Percentiles rank a stretch among this genome's conserved stretches.
These are phyloP conservation scores for Phaonia tiefii DNA, from an alignment of 2,888 invertebrate genomes.

Conservation along the genomic window DNA sequence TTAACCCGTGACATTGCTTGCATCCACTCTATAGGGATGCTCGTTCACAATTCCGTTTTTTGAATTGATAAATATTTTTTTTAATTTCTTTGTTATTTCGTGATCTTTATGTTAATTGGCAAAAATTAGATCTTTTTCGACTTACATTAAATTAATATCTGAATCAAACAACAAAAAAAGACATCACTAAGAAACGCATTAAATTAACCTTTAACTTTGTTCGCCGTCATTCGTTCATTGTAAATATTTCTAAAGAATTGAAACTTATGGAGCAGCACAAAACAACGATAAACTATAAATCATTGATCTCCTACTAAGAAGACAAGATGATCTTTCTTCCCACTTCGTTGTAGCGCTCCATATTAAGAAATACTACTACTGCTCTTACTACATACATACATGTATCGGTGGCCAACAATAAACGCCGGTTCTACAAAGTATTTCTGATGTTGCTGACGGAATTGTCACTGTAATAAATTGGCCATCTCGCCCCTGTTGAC, in stretches of 20 bases:
- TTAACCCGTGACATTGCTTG: too few relatives aligned
- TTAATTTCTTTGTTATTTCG: too few relatives aligned
- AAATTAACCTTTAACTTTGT: conserved; percentile 21
- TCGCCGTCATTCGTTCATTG: background rate
- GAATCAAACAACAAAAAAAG: background rate
- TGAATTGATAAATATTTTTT: too few relatives aligned
- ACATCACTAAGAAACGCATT: background rate
- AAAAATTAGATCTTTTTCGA: conserved; percentile 46
- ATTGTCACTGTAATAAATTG: background rate
- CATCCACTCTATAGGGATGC: too few relatives aligned
- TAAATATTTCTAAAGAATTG: background rate
- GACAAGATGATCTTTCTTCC: background rate
- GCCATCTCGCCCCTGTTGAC: conserved; percentile 20
- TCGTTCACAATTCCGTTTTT: too few relatives aligned
- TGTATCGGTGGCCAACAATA: background rate
- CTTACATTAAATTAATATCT: conserved; percentile 11
- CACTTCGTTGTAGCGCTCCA: too few relatives aligned
- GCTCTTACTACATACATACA: background rate
- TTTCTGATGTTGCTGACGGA: background rate
- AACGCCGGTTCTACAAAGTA: background rate
- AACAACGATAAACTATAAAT: background rate
- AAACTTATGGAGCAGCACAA: background rate
- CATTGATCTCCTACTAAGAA: conserved; percentile 14
- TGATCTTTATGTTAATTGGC: too few relatives aligned
- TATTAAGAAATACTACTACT: too few relatives aligned